Base-by-base conservation (phyloP, 2,888 invertebrate genomes). In the Ennomos quercinarius region DNA sequence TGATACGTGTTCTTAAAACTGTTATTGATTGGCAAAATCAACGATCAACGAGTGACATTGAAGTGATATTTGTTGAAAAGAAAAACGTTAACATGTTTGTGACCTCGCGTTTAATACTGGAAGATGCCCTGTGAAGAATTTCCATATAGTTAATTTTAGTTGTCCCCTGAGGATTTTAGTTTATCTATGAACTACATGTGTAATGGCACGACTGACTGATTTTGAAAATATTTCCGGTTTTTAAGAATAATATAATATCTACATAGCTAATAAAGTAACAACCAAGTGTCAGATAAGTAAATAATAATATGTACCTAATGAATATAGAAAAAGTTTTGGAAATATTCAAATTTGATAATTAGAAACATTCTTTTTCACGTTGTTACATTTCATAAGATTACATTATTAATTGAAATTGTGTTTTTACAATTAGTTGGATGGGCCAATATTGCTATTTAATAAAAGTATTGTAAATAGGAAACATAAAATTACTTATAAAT, bases 41-140 rank as follows among this genome's bases (percentile, higher is more conserved):
- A 78, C 74, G 66, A 79, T 69, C 73, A 73, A 76, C 73, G 48
- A 78, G 79, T 82, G 80, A 80, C 77, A 74, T 76, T 74, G 73
- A 73, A 76, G 76, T 76, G 62, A 54, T 65, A 55, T 57, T 64
- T 62, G 75, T 75, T 78, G 71, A 72, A 73, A 71, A 72, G 70
- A 72, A 73, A 69, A 72, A 71, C 72, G 66, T 68, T 63, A 17
- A 17, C 3, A 74, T 72, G n/a, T n/a, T n/a, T n/a, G 73, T 81
- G 76, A 81, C 82, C 79, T 86, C 82, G 83, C 84, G 76, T 69
- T 60, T n/a, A 54, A 35, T 50, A 56, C 61, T 64, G 61, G 64
- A 64, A 57, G 39, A 57, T 51, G 62, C 66, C 65, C 65, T 62
- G 64, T 63, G 61, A 67, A 65, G 55, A 66, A 58, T 66, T 64